Base-by-base conservation (phyloP, 2,113 vertebrate genomes). In the Apodemus speciosus region DNA sequence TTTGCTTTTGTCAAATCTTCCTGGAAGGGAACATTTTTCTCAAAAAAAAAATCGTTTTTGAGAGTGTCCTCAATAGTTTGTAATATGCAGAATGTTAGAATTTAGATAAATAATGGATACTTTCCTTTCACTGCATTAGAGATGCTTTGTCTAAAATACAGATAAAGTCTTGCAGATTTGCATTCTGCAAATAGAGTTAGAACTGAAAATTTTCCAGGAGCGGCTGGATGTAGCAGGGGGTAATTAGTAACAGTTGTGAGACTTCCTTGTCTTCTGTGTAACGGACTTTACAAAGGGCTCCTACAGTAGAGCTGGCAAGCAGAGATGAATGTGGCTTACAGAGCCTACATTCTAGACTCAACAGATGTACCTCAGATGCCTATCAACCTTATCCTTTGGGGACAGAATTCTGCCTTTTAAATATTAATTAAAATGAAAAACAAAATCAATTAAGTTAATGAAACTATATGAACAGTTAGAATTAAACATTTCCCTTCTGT, bases 81-180 rank as follows among this genome's bases (percentile, higher is more conserved):
- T 73, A n/a, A 75, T 62, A 43, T 66, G 35, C 43, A 85, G n/a
- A 40, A 72, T 72, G 84, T 76, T 85, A 94, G 9, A 66, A 1
- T 91, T 81, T 81, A 68, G 84, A 60, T 84, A 92, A 73, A 16
- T 9, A 79, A 80, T 58, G 20, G 40, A 86, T 75, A 83, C 23
- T 0, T 86, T 71, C n/a, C 81, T 3, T 49, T 66, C 53, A 27
- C 20, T 43, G 32, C 56, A 9, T 94, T 94, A 89, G 93, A 95
- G 79, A 76, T 77, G 64, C 40, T n/a, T 84, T 91, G 46, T 91
- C 30, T 2, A 51, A 43, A 91, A 91, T 88, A 95, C 40, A 72
- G 38, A 80, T 40, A 83, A 38, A 35, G 21, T 69, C 35, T 94
- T 90, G 16, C 14, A 32, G 72, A 87, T 53, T 46, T 71, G 16